Evolutionary conservation across 2,797 vertebrate species (phyloP).

Genomic region (Orientallactaga sibirica): DNA sequence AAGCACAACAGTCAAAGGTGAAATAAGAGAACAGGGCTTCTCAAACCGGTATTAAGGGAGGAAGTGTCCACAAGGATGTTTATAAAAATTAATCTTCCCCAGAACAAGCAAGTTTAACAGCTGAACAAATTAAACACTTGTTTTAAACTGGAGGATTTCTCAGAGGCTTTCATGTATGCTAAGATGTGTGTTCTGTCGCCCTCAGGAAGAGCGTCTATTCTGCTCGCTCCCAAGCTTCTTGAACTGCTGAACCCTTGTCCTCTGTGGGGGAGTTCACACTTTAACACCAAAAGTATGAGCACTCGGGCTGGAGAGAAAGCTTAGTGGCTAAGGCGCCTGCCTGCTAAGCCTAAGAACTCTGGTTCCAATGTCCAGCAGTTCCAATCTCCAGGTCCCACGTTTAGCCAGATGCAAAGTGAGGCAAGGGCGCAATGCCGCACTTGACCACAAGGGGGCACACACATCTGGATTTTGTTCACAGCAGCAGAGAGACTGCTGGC

Average conservation of each 20-base stretch:
- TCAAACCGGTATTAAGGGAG: constrained; percentile 15
- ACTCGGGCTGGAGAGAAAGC: background rate
- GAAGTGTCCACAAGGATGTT: constrained; percentile 32
- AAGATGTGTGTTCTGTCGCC: constrained; percentile 25
- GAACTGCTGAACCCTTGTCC: background rate
- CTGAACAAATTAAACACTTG: constrained; percentile 54
- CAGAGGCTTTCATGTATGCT: background rate
- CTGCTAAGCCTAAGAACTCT: too few relatives aligned
- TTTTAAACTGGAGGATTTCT: constrained; percentile 36
- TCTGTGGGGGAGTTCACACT: background rate
- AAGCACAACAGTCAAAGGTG: constrained; percentile 15
- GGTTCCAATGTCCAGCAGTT: too few relatives aligned
- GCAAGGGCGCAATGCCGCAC: too few relatives aligned
- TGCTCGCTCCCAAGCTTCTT: constrained; percentile 16
- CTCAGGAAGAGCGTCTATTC: background rate
- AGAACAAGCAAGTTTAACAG: constrained; percentile 48
- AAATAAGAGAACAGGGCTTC: background rate
- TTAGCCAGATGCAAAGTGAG: too few relatives aligned
- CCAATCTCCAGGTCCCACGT: too few relatives aligned
- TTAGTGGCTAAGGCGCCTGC: too few relatives aligned
- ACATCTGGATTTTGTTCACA: too few relatives aligned
- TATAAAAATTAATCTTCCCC: constrained; percentile 15
- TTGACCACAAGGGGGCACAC: too few relatives aligned
- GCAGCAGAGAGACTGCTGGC: too few relatives aligned
- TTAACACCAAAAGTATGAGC: background rate